Evolutionary conservation across 2,113 vertebrate species (phyloP), one percentile per base, ranked within the genome.

Genomic region (Acanthochromis polyacanthus): DNA sequence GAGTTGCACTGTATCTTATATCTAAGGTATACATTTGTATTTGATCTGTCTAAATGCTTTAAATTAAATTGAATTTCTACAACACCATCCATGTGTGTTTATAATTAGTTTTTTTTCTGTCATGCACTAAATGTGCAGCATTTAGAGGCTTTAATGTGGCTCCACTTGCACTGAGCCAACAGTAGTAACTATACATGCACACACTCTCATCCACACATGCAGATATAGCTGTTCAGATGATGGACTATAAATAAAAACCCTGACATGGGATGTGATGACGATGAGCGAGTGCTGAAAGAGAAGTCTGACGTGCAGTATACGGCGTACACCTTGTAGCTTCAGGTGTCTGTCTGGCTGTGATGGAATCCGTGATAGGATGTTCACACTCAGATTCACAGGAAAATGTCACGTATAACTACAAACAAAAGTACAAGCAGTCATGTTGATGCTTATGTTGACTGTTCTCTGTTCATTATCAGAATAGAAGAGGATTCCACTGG

Each of bases 241-340:
- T n/a, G 0, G 1, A 20, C 61, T 84, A 66, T 64, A 77, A 67
- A 82, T 46, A 81, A 63, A 75, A 71, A 46, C 50, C 25, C 51
- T 75, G 67, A 82, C 79, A 61, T 51, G 53, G 52, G 22, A 74
- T 20, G 63, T 57, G 73, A 66, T 69, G 17, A 38, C 76, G 81
- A 84, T 88, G 83, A 88, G 48, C 14, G 84, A 64, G 75, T 86
- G 85, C 71, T 78, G 77, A 85, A 63, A 73, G 56, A 58, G 19
- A 74, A 32, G 55, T 58, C 75, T 82, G 65, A 57, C 28, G 40
- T 64, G 52, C 46, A 64, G 55, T 23, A 57, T 67, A 75, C 38
- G 61, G 68, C 43, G 65, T 50, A 10, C 10, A 32, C 56, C 61
- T 64, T 64, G 73, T 69, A 45, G 58, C 4, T 19, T 51, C 48